These are phyloP conservation scores for Callopanchax toddi DNA, from an alignment of 2,113 vertebrate genomes.

Conservation along the genomic window DNA sequence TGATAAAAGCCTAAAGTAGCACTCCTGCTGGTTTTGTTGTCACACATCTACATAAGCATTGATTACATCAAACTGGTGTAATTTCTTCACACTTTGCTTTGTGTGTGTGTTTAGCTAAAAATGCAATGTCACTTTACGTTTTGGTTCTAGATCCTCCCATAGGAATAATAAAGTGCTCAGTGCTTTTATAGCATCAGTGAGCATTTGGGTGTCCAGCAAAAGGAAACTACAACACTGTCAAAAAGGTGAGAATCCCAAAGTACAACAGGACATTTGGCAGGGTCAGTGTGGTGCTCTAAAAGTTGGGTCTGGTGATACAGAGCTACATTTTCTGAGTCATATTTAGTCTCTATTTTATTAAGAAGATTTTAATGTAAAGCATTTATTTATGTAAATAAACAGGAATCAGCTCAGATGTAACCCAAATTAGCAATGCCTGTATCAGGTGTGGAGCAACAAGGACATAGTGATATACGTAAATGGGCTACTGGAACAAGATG, in stretches of 20 bases:
- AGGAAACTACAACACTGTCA: constrained; percentile 50
- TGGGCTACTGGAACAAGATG: too few species aligned
- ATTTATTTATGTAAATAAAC: too few species aligned
- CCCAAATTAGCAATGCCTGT: too few species aligned
- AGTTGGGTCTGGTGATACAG: constrained; percentile 13
- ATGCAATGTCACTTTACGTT: constrained; percentile 63
- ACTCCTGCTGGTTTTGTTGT: background rate
- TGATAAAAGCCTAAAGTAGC: constrained; percentile 27
- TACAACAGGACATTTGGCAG: constrained; percentile 38
- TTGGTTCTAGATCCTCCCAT: constrained; percentile 45
- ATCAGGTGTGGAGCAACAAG: too few species aligned
- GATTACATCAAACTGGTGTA: constrained; percentile 26
- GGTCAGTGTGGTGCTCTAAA: constrained; percentile 32
- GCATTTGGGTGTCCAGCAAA: constrained; percentile 43
- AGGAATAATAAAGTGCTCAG: constrained; percentile 65
- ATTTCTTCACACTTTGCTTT: constrained; percentile 19
- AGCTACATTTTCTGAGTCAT: background rate
- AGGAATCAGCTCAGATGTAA: too few species aligned
- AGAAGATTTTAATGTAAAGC: background rate
- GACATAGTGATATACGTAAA: too few species aligned
- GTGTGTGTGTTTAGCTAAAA: constrained; percentile 29
- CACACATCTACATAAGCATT: background rate
- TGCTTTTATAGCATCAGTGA: constrained; percentile 62
- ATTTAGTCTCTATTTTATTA: background rate
- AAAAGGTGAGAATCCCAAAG: constrained; percentile 55